These are phyloP conservation scores for Limnephilus rhombicus DNA, from an alignment of 2,888 invertebrate genomes.

Conservation along the genomic window DNA sequence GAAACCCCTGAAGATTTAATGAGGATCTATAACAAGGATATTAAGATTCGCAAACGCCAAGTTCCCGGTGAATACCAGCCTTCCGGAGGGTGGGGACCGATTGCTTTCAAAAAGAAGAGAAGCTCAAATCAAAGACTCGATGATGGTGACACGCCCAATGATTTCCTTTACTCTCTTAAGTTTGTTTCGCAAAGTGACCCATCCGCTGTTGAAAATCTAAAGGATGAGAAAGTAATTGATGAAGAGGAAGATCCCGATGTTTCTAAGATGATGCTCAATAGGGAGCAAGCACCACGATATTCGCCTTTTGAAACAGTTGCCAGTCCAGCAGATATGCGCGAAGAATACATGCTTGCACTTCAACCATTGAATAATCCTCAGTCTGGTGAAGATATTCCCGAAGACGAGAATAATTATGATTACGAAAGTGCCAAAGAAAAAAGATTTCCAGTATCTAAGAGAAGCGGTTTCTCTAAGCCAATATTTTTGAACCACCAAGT, in stretches of 20 bases:
- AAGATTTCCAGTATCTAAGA: conserved; percentile 83
- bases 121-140: conserved; percentile 69
- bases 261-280: conserved; percentile 58
- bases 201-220: conserved; percentile 62
- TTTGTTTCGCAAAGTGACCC: conserved; percentile 64
- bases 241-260: conserved; percentile 65
- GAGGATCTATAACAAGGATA: conserved; percentile 74
- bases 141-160: conserved; percentile 59
- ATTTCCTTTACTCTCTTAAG: conserved; percentile 64
- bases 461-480: conserved; percentile 75
- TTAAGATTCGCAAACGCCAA: conserved; percentile 74
- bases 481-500: conserved; percentile 51
- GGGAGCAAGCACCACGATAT: conserved; percentile 56
- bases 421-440: conserved; percentile 75
- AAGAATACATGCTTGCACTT: conserved; percentile 71
- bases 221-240: conserved; percentile 62
- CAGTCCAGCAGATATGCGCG: conserved; percentile 53
- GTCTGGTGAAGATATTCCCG: conserved; percentile 69
- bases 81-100: conserved; percentile 73
- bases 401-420: conserved; percentile 70
- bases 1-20: conserved; percentile 72
- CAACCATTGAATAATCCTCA: conserved; percentile 75
- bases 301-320: conserved; percentile 50
- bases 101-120: conserved; percentile 76
- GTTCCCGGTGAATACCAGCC: conserved; percentile 66